Base-by-base conservation (phyloP, 1,140 invertebrate species). In the Dermatophagoides farinae region DNA sequence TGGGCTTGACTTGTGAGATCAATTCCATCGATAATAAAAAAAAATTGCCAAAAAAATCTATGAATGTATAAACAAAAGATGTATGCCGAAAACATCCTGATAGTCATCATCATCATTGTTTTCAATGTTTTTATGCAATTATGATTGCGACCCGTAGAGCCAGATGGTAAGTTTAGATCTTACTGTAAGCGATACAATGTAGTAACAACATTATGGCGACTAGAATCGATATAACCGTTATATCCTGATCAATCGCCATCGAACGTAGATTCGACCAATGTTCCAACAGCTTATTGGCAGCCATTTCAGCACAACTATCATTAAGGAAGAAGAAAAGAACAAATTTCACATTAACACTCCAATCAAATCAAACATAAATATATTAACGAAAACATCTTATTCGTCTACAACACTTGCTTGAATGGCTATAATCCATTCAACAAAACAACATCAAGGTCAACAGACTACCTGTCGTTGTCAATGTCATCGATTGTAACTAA, bases 201-300 rank as follows among this genome's bases (percentile, higher is more conserved):
- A 64, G 22, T 14, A 57, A 50, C 5, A 62, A 23, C 53, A 57
- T 57, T 6, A 57, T 12, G 20, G 52, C 31, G 8, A 57, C 43
- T 18, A 62, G 9, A 44, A 57, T 31, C 5, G 53, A 50, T 9
- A 60, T 60, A 14, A 57, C 52, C 40, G 44, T 62, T 10, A 57
- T 47, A 49, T 62, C 52, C 37, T 57, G 61, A 57, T 62, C 31
- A 12, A 57, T 25, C 43, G 61, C 53, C 2, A 44, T 44, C 62
- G 8, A 22, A 37, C 53, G 58, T 40, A 60, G 20, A 22, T 22
- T 11, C 6, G 31, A 49, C 58, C 58, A 60, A 52, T 60, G 58
- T 22, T 46, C 11, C 18, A 49, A 31, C 8, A 31, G 31, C 31
- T 31, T 31, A 31, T 31, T 31, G 8, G 31, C 31, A 31, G 31